Evolutionary conservation across 1,140 invertebrate species (phyloP).

Genomic region (Zaprionus kolodkinae): DNA sequence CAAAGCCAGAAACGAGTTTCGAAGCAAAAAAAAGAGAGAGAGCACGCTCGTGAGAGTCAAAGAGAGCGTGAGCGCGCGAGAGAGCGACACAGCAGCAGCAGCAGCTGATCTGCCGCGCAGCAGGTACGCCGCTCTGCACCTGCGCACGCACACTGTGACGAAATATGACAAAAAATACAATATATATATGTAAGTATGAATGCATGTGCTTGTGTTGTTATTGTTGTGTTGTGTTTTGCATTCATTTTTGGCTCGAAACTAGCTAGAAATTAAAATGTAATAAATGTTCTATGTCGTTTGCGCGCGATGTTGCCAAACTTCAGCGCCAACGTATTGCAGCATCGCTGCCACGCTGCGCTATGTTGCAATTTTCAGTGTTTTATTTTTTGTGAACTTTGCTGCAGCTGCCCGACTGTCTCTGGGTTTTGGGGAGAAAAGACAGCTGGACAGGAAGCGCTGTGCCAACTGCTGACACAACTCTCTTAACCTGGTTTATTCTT

Average conservation of each 20-base stretch:
- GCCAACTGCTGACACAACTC: constrained; percentile 33
- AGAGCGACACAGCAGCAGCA: constrained; percentile 12
- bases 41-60: background rate
- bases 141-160: constrained; percentile 42
- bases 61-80: background rate
- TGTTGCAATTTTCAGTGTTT: constrained; percentile 12
- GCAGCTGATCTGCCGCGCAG: constrained; percentile 24
- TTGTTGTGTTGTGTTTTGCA: constrained; percentile 23
- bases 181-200: constrained; percentile 3
- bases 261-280: constrained; percentile 37
- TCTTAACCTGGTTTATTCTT: constrained; percentile 9
- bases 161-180: constrained; percentile 5
- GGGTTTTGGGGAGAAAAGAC: constrained; percentile 25
- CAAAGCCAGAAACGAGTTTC: constrained; percentile 66
- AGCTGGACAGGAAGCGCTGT: constrained; percentile 39
- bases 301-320: constrained; percentile 34
- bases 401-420: constrained; percentile 23
- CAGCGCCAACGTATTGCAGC: constrained; percentile 28
- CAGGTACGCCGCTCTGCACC: constrained; percentile 42
- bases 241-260: constrained; percentile 33
- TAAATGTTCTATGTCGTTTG: constrained; percentile 45
- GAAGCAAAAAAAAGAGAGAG: background rate
- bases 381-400: constrained; percentile 2
- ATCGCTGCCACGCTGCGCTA: background rate
- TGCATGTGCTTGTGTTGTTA: constrained; percentile 1